phyloP scores from a whole-genome alignment of 2,797 vertebrate species.

The Epinephelus malabaricus region DNA sequence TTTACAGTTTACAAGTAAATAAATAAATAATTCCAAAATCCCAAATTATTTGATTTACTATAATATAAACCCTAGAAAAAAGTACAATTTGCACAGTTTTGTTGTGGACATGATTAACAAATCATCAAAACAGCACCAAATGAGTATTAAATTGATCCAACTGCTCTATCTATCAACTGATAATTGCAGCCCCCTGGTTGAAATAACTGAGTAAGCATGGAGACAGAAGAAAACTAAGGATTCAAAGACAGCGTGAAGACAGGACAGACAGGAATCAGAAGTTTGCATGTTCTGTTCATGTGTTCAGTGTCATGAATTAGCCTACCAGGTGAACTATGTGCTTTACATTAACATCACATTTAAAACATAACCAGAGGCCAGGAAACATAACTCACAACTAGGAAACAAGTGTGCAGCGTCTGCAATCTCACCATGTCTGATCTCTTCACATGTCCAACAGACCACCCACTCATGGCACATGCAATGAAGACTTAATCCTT shows the following conservation, averaged over 20 bases:
- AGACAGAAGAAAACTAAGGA: background rate
- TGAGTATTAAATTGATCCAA: background rate
- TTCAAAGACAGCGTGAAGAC: background rate
- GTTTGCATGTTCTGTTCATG: background rate
- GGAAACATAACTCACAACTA: background rate
- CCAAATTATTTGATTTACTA: too few species aligned
- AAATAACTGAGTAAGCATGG: background rate
- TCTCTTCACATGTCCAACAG: conserved; percentile 36
- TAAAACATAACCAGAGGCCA: conserved; percentile 17
- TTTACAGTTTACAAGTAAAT: too few species aligned
- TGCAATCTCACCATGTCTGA: conserved; percentile 34
- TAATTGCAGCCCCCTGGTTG: background rate
- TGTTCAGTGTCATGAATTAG: background rate
- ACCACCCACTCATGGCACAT: conserved; percentile 39
- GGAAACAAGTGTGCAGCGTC: conserved; percentile 30
- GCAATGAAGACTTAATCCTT: conserved; percentile 58
- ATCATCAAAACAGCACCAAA: background rate
- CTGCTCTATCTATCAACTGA: background rate
- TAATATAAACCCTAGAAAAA: too few species aligned
- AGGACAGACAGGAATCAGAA: background rate
- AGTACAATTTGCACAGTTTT: too few species aligned
- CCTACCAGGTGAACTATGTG: background rate
- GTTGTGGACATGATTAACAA: background rate
- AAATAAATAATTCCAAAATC: too few species aligned
- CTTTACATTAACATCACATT: conserved; percentile 4